These are phyloP conservation scores for Isurus oxyrinchus DNA, from an alignment of 2,113 vertebrate genomes.

Conservation along the genomic window DNA sequence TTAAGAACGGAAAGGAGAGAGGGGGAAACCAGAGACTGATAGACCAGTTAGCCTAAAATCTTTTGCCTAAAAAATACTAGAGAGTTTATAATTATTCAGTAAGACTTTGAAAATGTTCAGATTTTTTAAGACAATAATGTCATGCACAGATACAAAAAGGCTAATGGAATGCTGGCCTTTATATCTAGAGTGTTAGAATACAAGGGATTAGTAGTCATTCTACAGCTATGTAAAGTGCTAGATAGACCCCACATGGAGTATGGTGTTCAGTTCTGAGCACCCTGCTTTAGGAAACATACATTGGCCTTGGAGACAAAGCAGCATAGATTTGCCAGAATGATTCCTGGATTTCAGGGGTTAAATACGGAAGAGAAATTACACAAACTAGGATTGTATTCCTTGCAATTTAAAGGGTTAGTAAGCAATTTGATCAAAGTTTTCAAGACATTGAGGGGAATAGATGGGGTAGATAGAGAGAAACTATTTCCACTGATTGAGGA, in stretches of 20 bases:
- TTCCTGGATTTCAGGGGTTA: neutral
- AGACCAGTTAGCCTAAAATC: neutral
- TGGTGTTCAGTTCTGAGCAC: neutral
- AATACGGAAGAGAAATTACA: neutral
- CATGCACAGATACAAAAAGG: neutral
- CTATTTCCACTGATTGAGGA: neutral
- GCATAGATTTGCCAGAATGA: neutral
- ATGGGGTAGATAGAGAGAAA: neutral
- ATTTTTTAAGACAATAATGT: neutral
- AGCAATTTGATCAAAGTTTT: neutral
- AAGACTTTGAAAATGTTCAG: neutral
- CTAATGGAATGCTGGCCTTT: neutral
- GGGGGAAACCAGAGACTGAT: neutral
- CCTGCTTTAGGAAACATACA: neutral
- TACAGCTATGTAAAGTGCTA: neutral
- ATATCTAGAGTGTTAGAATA: neutral
- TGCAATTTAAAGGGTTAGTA: neutral
- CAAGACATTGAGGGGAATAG: neutral
- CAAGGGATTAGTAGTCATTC: neutral
- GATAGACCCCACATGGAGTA: neutral
- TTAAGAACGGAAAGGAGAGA: no score
- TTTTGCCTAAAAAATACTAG: neutral
- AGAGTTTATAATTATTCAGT: neutral
- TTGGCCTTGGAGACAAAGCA: neutral
- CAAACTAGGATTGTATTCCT: neutral